These are phyloP conservation scores for Cerceris rybyensis DNA, from an alignment of 2,888 invertebrate species.

Conservation along the genomic window DNA sequence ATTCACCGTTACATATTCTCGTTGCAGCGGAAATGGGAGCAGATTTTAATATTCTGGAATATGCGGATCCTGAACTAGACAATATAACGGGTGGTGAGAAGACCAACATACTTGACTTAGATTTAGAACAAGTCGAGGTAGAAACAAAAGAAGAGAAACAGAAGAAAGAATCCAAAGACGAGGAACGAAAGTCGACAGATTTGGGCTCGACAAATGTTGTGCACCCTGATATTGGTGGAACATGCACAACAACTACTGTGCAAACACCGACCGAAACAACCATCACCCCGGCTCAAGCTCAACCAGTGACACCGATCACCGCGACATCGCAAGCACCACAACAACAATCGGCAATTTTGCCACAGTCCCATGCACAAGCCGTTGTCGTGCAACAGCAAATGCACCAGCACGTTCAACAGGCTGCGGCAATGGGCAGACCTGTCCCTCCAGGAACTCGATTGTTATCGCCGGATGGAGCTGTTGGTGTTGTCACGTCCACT, in stretches of 20 bases:
- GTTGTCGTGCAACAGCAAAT: constrained; percentile 83
- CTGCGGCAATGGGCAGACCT: constrained; percentile 84
- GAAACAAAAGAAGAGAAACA: constrained; percentile 86
- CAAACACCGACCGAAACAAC: constrained; percentile 68
- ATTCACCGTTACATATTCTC: background rate
- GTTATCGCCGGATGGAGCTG: constrained; percentile 85
- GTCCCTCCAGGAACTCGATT: constrained; percentile 84
- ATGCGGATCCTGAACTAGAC: constrained; percentile 96
- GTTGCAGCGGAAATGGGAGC: constrained; percentile 92
- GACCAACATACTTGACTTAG: constrained; percentile 93
- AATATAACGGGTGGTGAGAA: constrained; percentile 90
- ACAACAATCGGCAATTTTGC: constrained; percentile 71
- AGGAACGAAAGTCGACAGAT: constrained; percentile 71
- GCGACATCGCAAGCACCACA: constrained; percentile 69
- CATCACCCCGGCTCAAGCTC: constrained; percentile 68
- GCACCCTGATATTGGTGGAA: constrained; percentile 67
- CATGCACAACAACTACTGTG: constrained; percentile 61
- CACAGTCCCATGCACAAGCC: constrained; percentile 80
- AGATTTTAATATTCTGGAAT: constrained; percentile 97
- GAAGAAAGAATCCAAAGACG: constrained; percentile 79
- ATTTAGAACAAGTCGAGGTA: constrained; percentile 90
- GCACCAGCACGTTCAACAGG: constrained; percentile 86
- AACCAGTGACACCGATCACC: constrained; percentile 65
- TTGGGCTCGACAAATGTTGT: constrained; percentile 59
- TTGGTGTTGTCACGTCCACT: constrained; percentile 87